Evolutionary conservation across 2,797 vertebrate species (phyloP).

Genomic region (Xiphorhynchus erythropygius): DNA sequence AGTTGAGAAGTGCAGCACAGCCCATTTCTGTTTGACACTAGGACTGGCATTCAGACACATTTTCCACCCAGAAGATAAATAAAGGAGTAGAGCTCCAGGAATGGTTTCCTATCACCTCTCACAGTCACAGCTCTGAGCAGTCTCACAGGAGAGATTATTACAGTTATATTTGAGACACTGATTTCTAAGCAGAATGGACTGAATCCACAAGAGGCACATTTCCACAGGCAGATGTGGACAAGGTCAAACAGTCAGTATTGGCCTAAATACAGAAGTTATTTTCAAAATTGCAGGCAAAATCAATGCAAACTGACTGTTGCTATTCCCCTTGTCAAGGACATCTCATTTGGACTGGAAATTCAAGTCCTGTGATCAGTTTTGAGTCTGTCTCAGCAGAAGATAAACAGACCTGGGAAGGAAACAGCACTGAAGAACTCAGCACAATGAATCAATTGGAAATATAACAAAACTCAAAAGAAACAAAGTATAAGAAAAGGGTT

Average conservation of each 20-base stretch:
- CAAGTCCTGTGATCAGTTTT: neutral
- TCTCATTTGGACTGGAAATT: neutral
- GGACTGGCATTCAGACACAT: neutral
- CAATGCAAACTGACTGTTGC: neutral
- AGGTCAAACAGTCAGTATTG: neutral
- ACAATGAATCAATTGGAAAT: neutral
- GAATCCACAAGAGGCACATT: neutral
- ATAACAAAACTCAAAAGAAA: neutral
- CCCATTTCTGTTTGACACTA: neutral
- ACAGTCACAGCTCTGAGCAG: neutral
- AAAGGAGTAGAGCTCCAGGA: neutral
- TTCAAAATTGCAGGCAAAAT: neutral
- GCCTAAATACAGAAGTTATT: neutral
- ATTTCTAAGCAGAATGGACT: neutral
- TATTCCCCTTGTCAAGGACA: neutral
- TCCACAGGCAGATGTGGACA: neutral
- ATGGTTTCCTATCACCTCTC: neutral
- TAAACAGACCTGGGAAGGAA: neutral
- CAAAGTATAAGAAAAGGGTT: neutral
- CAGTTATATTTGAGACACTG: neutral
- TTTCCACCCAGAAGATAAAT: constrained; percentile 36
- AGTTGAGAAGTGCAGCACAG: neutral
- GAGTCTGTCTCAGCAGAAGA: neutral
- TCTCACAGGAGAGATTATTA: neutral
- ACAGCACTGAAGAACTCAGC: neutral